Evolutionary conservation across 2,113 vertebrate species (phyloP), one percentile per base, ranked within the genome.

Genomic region (Phrynocephalus versicolor): DNA sequence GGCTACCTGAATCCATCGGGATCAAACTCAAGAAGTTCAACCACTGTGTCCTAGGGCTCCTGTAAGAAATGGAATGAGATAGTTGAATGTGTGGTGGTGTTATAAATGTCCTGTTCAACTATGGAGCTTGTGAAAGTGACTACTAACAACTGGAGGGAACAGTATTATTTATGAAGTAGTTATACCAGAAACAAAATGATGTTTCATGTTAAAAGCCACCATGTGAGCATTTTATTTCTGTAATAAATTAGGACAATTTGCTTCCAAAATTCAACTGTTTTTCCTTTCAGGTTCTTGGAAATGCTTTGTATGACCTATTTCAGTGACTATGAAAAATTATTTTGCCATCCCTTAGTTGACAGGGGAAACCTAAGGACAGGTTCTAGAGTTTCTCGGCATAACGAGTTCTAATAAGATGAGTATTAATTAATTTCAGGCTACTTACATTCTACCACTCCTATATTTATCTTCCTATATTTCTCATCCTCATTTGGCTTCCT

Each of bases 401-500:
- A 90, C 74, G 91, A 88, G 88, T 92, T 90, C 94, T 94, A 88
- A 33, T 89, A 91, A 91, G 88, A 88, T 94, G 88, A 87, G 80
- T 93, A 94, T 96, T 95, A 92, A 95, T 95, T 97, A 93, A 95
- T 95, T 92, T 89, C 88, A 91, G 89, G 62, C 89, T 94, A 89
- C 90, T 92, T 93, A 93, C 91, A 84, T 82, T 85, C 95, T 90
- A 91, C 72, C 70, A 93, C 82, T 86, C 74, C 76, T 21, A 74
- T 67, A 67, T 30, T 67, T 67, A 27, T 67, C 64, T 30, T 30
- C 64, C 64, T 67, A 7, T 67, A 67, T 67, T 67, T 67, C 27
- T 67, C 76, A 41, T 93, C 92, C 93, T 1, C 93, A 91, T 96
- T 95, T 95, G 91, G 92, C 90, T 93, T 92, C 89, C 89, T 88